Evolutionary conservation across 2,888 invertebrate genomes (phyloP).

Genomic region (Malachius bipustulatus): DNA sequence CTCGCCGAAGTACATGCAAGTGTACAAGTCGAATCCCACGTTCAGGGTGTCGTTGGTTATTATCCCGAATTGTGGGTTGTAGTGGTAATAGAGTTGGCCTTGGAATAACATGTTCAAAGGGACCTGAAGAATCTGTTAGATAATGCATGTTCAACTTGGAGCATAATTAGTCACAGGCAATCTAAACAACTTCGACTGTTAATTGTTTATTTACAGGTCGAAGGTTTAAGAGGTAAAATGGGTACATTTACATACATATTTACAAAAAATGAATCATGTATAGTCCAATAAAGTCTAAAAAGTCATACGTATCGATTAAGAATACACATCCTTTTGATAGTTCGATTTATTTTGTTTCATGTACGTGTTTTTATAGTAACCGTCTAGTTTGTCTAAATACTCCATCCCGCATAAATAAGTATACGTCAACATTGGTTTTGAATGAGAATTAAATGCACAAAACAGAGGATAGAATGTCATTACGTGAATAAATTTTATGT

Average conservation of each 20-base stretch:
- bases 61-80: slow-evolving; percentile 21
- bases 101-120: slow-evolving; percentile 1
- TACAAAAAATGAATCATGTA: not conserved
- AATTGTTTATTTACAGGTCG: slow-evolving; percentile 13
- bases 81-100: too few species aligned
- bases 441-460: too few species aligned
- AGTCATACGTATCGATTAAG: too few species aligned
- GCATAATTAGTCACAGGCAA: slow-evolving; percentile 13
- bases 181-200: slow-evolving; percentile 13
- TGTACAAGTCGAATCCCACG: slow-evolving; percentile 10
- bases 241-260: not conserved
- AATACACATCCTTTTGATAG: too few species aligned
- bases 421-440: too few species aligned
- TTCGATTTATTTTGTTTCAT: too few species aligned
- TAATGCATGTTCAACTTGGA: slow-evolving; percentile 12
- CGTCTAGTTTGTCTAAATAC: too few species aligned
- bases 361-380: too few species aligned
- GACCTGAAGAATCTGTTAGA: slow-evolving; percentile 2
- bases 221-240: slow-evolving; percentile 10
- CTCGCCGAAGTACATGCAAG: too few species aligned
- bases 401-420: too few species aligned
- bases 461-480: too few species aligned
- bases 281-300: not conserved
- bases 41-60: slow-evolving; percentile 17
- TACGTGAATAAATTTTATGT: too few species aligned